Evolutionary conservation across 2,888 invertebrate genomes (phyloP).

Genomic region (Xestoiulus laeticollis): DNA sequence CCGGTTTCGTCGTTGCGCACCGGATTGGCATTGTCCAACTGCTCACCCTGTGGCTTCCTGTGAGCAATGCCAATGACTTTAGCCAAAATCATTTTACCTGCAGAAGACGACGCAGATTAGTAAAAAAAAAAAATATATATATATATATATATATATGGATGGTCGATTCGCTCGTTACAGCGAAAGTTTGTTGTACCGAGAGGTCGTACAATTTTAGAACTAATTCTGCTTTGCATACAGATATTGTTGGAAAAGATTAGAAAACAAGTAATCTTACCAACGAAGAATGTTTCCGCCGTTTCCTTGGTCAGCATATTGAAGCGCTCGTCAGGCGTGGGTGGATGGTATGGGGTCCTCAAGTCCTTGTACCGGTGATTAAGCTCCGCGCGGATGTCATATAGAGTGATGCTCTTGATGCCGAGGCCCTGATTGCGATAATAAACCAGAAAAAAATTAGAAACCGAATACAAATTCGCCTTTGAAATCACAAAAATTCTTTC

Average conservation of each 20-base stretch:
- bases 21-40: constrained; percentile 94
- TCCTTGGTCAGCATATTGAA: constrained; percentile 98
- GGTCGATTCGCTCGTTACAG: too few relatives aligned
- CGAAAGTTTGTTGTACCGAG: too few relatives aligned
- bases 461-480: too few relatives aligned
- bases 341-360: constrained; percentile 78
- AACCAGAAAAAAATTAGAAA: too few relatives aligned
- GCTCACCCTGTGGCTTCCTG: constrained; percentile 89
- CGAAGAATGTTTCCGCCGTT: constrained; percentile 90
- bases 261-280: constrained; percentile 71
- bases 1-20: constrained; percentile 93
- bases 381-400: constrained; percentile 97
- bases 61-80: constrained; percentile 80
- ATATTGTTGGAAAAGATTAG: too few relatives aligned
- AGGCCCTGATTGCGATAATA: too few relatives aligned
- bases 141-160: too few relatives aligned
- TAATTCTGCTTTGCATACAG: too few relatives aligned
- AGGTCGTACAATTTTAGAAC: neutral
- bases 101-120: neutral
- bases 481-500: too few relatives aligned
- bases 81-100: constrained; percentile 77
- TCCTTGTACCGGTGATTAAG: constrained; percentile 94
- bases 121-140: too few relatives aligned
- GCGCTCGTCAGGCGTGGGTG: constrained; percentile 84
- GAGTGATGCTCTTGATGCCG: constrained; percentile 77